Percentiles rank a stretch among this genome's conserved stretches.
phyloP scores from a whole-genome alignment of 2,113 vertebrate genomes.

The Noctilio leporinus region DNA sequence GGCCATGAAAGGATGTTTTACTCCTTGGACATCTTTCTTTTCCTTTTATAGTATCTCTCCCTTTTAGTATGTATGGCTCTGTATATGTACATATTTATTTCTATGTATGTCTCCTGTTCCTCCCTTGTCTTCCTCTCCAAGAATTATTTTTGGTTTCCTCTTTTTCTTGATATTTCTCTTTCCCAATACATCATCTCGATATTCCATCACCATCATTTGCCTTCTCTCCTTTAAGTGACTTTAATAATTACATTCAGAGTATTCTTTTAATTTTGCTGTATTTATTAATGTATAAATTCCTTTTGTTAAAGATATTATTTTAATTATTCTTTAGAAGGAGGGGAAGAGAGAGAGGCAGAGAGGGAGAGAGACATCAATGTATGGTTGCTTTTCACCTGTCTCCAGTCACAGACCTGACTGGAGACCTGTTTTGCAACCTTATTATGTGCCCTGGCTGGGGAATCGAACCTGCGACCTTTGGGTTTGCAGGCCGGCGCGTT shows the following conservation, averaged over 20 bases:
- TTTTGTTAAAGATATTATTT: no score
- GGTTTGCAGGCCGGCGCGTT: no score
- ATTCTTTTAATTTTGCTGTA: neutral
- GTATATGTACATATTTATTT: neutral
- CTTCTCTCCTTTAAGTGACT: neutral
- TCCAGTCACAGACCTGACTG: no score
- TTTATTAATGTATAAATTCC: neutral
- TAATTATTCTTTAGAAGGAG: no score
- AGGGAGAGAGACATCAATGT: no score
- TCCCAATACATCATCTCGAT: neutral
- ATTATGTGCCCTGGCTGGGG: no score
- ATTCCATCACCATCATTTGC: neutral
- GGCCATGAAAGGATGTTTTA: neutral
- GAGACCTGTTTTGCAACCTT: no score
- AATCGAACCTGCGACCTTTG: no score
- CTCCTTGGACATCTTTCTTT: neutral
- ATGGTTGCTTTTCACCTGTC: no score
- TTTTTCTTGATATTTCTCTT: neutral
- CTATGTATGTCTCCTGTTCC: neutral
- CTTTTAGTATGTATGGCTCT: neutral
- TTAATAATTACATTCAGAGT: neutral
- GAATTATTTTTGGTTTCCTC: neutral
- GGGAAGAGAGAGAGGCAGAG: no score
- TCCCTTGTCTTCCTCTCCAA: neutral
- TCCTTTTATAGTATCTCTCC: neutral